These are phyloP conservation scores for Trematocara caparti DNA, from an alignment of 2,797 vertebrate genomes.

Conservation along the genomic window DNA sequence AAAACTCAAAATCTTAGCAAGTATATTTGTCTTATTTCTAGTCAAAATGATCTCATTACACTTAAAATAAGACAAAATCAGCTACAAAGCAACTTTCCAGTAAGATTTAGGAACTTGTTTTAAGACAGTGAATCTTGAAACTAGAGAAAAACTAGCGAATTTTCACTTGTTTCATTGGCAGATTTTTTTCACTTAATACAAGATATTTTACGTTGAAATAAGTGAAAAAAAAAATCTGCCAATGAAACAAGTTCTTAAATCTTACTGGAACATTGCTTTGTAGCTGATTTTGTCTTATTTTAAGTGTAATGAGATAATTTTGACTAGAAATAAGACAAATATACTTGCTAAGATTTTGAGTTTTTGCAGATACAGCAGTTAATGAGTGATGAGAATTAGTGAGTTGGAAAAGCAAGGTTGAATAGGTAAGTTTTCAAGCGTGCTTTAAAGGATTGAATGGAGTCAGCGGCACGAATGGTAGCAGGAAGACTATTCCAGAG, in stretches of 20 bases:
- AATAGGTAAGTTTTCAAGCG: not conserved
- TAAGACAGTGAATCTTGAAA: too few species aligned
- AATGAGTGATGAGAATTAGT: fast-evolving
- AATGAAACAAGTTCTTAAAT: too few species aligned
- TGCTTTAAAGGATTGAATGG: not conserved
- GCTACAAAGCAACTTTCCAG: too few species aligned
- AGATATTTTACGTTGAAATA: too few species aligned
- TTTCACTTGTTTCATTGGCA: too few species aligned
- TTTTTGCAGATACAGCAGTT: fast-evolving
- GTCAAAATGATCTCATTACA: not conserved
- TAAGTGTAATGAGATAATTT: not conserved
- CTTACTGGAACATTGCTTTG: too few species aligned
- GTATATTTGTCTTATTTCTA: not conserved
- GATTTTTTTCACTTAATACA: too few species aligned
- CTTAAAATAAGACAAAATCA: too few species aligned
- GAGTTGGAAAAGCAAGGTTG: not conserved
- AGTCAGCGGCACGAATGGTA: not conserved
- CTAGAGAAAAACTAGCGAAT: too few species aligned
- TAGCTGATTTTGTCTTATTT: too few species aligned
- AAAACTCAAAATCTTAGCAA: not conserved
- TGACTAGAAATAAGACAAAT: not conserved
- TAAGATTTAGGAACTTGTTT: too few species aligned
- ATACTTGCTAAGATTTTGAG: not conserved
- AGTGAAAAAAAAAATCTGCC: too few species aligned
- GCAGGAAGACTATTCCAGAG: not conserved